These are phyloP conservation scores for Neoseiulus cucumeris DNA, from an alignment of 1,140 invertebrate genomes.

Conservation along the genomic window DNA sequence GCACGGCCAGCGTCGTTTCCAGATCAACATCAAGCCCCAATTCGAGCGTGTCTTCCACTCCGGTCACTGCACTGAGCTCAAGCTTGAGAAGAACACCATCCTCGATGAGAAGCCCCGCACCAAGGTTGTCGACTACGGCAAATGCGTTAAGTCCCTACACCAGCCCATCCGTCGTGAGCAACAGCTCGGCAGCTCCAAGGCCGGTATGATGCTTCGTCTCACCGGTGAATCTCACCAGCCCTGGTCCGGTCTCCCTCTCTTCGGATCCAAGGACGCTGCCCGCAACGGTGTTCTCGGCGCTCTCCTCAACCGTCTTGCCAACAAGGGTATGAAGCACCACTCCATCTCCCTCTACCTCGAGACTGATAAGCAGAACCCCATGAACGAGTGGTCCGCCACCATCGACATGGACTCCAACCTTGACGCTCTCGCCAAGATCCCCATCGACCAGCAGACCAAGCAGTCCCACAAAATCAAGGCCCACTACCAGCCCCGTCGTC, in stretches of 20 bases:
- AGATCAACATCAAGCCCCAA: not conserved
- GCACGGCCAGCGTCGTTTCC: not conserved
- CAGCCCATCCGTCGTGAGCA: not conserved
- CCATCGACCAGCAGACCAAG: not conserved
- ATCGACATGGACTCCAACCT: conserved; percentile 4
- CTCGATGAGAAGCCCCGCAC: not conserved
- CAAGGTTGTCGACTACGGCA: not conserved
- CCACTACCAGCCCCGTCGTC: not conserved
- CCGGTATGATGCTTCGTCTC: not conserved
- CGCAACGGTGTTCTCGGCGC: not conserved
- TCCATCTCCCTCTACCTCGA: not conserved
- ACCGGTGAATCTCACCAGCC: conserved; percentile 1
- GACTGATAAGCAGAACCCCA: not conserved
- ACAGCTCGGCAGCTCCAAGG: not conserved
- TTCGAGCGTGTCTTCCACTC: conserved; percentile 4
- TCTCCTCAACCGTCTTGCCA: not conserved
- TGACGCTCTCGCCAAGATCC: not conserved
- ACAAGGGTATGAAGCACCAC: conserved; percentile 2
- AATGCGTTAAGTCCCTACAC: not conserved
- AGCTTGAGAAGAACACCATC: not conserved
- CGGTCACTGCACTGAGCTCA: not conserved
- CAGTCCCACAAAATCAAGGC: not conserved
- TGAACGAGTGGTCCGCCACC: not conserved
- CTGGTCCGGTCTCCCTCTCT: not conserved
- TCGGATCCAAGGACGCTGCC: not conserved